Evolutionary conservation across 2,113 vertebrate genomes (phyloP).

Genomic region (Fregata magnificens): DNA sequence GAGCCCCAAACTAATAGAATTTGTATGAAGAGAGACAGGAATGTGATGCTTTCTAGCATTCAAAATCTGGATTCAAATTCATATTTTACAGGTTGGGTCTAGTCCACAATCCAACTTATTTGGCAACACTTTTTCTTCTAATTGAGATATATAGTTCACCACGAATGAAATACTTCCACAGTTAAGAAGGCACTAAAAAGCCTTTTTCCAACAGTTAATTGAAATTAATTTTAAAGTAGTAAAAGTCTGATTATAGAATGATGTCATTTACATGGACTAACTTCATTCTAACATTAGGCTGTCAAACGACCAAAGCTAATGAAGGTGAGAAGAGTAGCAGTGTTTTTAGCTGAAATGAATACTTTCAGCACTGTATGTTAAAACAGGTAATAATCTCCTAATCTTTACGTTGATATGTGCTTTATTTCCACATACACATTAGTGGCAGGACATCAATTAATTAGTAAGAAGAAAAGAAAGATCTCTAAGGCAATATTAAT

Average conservation of each 20-base stretch:
- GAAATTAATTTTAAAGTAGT: conserved; percentile 24
- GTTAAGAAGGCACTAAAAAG: not conserved
- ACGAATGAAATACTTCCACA: not conserved
- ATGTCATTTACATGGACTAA: not conserved
- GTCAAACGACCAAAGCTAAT: not conserved
- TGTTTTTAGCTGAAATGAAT: conserved; percentile 14
- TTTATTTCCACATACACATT: not conserved
- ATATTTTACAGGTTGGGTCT: not conserved
- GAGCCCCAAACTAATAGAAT: not conserved
- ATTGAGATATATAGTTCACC: not conserved
- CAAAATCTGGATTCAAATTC: not conserved
- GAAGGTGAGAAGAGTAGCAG: not conserved
- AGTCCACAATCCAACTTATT: not conserved
- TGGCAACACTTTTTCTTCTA: conserved; percentile 3
- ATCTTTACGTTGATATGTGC: not conserved
- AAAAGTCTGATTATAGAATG: not conserved
- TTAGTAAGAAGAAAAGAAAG: not conserved
- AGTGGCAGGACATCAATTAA: conserved; percentile 5
- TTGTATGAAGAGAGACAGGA: not conserved
- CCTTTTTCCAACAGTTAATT: not conserved
- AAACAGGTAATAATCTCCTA: not conserved
- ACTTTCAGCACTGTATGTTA: not conserved
- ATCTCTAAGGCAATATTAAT: not conserved
- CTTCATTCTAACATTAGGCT: not conserved
- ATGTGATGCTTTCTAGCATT: not conserved